phyloP scores from a whole-genome alignment of 2,888 invertebrate genomes.

The Acleris laterana region DNA sequence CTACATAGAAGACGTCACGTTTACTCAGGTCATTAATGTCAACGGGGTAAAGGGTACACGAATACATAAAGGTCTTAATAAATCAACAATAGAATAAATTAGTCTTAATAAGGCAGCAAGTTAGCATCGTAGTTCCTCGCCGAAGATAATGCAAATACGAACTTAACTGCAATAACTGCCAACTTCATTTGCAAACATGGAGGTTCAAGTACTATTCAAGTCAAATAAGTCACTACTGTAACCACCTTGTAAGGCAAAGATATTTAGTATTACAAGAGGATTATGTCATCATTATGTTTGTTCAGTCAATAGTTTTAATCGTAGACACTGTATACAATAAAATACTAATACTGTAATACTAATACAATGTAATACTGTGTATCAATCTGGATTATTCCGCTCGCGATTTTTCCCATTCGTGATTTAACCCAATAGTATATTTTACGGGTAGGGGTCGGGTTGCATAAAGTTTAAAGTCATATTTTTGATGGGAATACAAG shows the following conservation, averaged over 20 bases:
- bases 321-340: background rate
- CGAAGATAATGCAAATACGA: conserved; percentile 1
- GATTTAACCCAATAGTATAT: too few relatives aligned
- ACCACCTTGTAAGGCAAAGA: background rate
- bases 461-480: too few relatives aligned
- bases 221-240: conserved; percentile 2
- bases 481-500: too few relatives aligned
- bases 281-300: background rate
- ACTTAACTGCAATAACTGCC: background rate
- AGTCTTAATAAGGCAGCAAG: background rate
- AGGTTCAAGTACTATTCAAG: background rate
- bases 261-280: background rate
- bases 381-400: too few relatives aligned
- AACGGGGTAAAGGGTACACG: background rate
- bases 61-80: background rate
- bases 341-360: too few relatives aligned
- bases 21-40: too few relatives aligned
- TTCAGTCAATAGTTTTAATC: background rate
- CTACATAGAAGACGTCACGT: too few relatives aligned
- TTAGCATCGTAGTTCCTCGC: background rate
- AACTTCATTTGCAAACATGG: conserved; percentile 14
- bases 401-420: too few relatives aligned
- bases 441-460: too few relatives aligned
- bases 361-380: too few relatives aligned
- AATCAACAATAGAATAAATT: background rate